These are phyloP conservation scores for Itoplectis maculator DNA, from an alignment of 2,888 invertebrate genomes.

Conservation along the genomic window DNA sequence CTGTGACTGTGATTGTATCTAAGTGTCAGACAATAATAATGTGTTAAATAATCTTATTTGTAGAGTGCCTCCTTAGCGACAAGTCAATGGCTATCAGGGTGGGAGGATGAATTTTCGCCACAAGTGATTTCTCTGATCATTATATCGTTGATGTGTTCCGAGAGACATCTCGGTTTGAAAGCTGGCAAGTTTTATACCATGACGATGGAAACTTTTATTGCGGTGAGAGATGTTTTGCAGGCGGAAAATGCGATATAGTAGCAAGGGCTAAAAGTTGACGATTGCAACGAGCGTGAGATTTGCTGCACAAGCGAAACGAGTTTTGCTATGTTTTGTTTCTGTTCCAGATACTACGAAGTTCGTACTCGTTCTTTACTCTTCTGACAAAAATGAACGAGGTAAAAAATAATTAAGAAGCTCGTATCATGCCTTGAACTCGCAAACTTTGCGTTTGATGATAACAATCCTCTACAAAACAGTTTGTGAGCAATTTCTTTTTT, in stretches of 20 bases:
- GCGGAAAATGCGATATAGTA: neutral
- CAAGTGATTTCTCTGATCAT: conserved; percentile 66
- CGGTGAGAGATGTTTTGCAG: conserved; percentile 64
- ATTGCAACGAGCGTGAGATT: too few species aligned
- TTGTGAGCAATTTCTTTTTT: too few species aligned
- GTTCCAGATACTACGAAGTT: conserved; percentile 73
- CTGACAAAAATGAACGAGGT: conserved; percentile 62
- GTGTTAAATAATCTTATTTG: conserved; percentile 13
- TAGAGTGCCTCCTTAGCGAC: conserved; percentile 61
- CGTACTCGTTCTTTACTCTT: conserved; percentile 76
- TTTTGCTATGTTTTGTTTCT: neutral
- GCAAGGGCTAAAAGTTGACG: too few species aligned
- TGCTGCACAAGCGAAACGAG: too few species aligned
- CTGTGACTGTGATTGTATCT: neutral
- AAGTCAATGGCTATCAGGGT: conserved; percentile 76
- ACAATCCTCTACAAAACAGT: too few species aligned
- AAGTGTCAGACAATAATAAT: neutral
- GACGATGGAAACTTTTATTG: conserved; percentile 75
- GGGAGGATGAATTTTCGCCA: conserved; percentile 68
- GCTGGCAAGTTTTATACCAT: conserved; percentile 75
- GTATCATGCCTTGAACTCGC: neutral
- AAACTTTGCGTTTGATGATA: neutral
- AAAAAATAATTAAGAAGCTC: neutral
- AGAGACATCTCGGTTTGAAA: conserved; percentile 69
- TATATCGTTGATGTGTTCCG: conserved; percentile 72